These are phyloP conservation scores for Zootoca vivipara DNA, from an alignment of 2,113 vertebrate species.

Conservation along the genomic window DNA sequence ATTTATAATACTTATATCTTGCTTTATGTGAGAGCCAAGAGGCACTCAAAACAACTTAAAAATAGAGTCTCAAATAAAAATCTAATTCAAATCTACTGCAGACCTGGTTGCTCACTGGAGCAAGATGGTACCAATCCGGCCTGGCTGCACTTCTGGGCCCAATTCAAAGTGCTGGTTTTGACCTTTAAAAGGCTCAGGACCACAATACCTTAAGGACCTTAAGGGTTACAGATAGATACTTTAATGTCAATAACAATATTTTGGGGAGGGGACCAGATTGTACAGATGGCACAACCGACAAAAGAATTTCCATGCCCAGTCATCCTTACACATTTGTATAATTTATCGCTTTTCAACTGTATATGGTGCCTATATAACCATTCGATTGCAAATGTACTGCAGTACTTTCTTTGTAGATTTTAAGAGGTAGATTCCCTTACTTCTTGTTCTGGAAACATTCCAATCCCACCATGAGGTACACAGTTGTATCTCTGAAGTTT, in stretches of 20 bases:
- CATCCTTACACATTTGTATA: background rate
- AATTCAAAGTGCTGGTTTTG: too few species aligned
- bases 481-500: conserved; percentile 91
- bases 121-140: background rate
- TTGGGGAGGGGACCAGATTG: background rate
- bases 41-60: too few species aligned
- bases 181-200: too few species aligned
- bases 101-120: too few species aligned
- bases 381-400: background rate
- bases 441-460: conserved; percentile 94
- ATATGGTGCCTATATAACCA: background rate
- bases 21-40: too few species aligned
- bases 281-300: background rate
- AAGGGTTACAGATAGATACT: background rate
- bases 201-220: background rate
- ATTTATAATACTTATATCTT: background rate
- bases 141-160: too few species aligned
- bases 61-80: too few species aligned
- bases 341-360: background rate
- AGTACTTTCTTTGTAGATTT: background rate
- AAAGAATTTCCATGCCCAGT: background rate
- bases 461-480: conserved; percentile 93
- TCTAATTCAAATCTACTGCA: too few species aligned
- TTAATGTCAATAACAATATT: background rate
- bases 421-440: conserved; percentile 55